Percentiles rank a stretch among this genome's conserved stretches.
These are phyloP conservation scores for Girardinichthys multiradiatus DNA, from an alignment of 2,113 vertebrate species.

Conservation along the genomic window DNA sequence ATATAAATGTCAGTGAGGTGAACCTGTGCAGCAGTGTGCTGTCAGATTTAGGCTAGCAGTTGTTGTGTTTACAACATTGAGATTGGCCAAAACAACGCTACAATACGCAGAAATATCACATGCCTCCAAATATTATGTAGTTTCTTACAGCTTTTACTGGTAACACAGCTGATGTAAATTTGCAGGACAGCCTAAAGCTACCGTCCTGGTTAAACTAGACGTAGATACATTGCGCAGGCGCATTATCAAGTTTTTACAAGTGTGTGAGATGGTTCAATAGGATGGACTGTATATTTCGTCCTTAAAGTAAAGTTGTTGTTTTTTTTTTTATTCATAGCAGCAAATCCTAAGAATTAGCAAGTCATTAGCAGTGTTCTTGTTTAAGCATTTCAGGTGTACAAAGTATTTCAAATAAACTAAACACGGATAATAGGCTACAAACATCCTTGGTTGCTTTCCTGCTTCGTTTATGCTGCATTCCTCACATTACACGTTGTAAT, in stretches of 20 bases:
- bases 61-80: not conserved
- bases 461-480: not conserved
- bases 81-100: not conserved
- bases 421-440: not conserved
- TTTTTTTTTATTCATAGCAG: too few species aligned
- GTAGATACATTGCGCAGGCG: not conserved
- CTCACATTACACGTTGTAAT: not conserved
- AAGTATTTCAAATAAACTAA: too few species aligned
- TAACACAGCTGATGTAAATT: not conserved
- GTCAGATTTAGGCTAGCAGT: constrained; percentile 1
- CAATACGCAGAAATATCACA: not conserved
- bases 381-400: not conserved
- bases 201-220: not conserved
- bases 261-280: not conserved
- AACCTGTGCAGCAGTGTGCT: constrained; percentile 24
- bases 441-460: not conserved
- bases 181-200: not conserved
- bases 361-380: too few species aligned
- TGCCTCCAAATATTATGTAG: not conserved
- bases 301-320: too few species aligned
- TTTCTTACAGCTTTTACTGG: not conserved
- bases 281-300: too few species aligned
- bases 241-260: not conserved
- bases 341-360: not conserved
- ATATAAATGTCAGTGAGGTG: not conserved